Evolutionary conservation across 2,888 invertebrate species (phyloP), one percentile per base, ranked within the genome.

Genomic region (Rhamphomyia laevipes): DNA sequence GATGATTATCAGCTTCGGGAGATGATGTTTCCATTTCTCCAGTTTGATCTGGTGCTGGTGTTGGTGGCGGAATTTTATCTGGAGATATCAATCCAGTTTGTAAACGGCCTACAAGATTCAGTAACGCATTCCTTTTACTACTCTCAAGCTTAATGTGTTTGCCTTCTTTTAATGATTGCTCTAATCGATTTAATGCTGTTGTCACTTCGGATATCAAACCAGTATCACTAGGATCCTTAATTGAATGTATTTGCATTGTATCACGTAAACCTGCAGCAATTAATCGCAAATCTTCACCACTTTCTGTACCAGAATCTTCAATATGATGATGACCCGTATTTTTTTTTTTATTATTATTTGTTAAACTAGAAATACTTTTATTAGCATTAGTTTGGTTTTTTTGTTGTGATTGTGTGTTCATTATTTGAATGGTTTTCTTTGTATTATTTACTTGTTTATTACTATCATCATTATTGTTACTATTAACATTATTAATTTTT

Each of bases 181-280:
- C 82, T 52, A 91, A 74, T 42, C 85, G 80, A 49, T 77, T 78
- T 31, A 91, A 73, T 27, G 88, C 86, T 57, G 80, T 78, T 50
- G 86, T 82, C 50, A 89, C 84, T 64, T 91, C 90, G 23, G 79
- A 77, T 41, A 86, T 74, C 10, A 86, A 76, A 59, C 79, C 74
- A 37, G 80, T 77, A 53, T 81, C 80, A 56, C 63, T 63, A 48
- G 63, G 62, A 44, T 60, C 58, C 35, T 53, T 50, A 15, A 57
- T 53, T n/a, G 68, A 63, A 62, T 78, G 76, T 55, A 76, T 64
- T 62, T 78, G 76, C 55, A 76, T 64, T 45, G 77, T 73, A 56
- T 72, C 68, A 43, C 69, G 64, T 37, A 77, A 60, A 23, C 75
- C 75, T 37, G 73, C 74, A 4, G 70, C 74, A 55, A 77, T 67